These are phyloP conservation scores for Procambarus virginalis DNA, from an alignment of 1,140 invertebrate genomes.

Conservation along the genomic window DNA sequence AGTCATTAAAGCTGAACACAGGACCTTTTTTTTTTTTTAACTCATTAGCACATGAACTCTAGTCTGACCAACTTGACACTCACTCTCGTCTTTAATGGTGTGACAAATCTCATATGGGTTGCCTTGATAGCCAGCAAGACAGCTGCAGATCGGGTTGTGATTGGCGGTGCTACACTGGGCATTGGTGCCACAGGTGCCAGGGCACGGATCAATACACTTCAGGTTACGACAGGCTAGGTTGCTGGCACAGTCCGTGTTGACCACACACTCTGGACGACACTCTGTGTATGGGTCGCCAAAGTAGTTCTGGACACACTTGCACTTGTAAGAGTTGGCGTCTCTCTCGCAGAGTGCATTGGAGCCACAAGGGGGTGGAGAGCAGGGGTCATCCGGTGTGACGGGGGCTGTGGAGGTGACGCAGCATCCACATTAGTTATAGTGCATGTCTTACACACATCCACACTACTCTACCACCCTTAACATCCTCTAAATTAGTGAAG, in stretches of 20 bases:
- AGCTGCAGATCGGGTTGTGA: conserved; percentile 87
- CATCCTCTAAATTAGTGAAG: conserved; percentile 70
- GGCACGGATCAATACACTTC: conserved; percentile 79
- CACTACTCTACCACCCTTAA: background rate
- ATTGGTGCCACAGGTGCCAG: conserved; percentile 84
- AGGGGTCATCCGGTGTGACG: conserved; percentile 24
- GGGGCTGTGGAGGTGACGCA: conserved; percentile 17
- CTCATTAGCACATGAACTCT: no score
- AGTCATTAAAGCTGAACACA: no score
- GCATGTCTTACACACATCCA: conserved; percentile 81
- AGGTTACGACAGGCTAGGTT: conserved; percentile 81
- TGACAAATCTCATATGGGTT: conserved; percentile 78
- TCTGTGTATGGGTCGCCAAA: conserved; percentile 79
- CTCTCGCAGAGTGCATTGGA: conserved; percentile 86
- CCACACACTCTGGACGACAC: conserved; percentile 82
- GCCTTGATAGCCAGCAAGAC: conserved; percentile 85
- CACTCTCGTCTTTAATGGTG: conserved; percentile 27
- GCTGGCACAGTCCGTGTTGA: conserved; percentile 85
- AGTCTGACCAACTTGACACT: background rate
- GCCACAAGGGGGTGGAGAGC: conserved; percentile 30
- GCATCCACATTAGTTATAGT: conserved; percentile 76
- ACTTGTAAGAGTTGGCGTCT: conserved; percentile 81
- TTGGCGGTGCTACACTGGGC: conserved; percentile 91
- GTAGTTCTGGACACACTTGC: conserved; percentile 80
- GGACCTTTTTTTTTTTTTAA: no score